Percentiles rank a stretch among this genome's conserved stretches.
phyloP scores from a whole-genome alignment of 2,797 vertebrate genomes.

The Rhinella marina region DNA sequence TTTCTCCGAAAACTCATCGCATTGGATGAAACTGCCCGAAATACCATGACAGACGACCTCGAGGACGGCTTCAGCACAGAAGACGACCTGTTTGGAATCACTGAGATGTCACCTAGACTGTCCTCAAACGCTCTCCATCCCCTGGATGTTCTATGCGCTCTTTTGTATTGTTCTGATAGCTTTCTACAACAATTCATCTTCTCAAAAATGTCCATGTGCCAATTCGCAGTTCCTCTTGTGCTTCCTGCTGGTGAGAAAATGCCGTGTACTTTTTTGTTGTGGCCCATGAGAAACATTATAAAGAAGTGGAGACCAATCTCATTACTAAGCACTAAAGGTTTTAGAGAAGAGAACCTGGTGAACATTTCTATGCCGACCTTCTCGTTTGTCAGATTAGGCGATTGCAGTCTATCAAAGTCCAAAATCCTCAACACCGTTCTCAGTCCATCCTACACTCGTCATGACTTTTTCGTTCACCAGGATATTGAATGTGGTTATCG shows the following conservation, averaged over 20 bases:
- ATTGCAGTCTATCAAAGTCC: constrained; percentile 79
- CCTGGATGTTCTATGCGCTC: constrained; percentile 79
- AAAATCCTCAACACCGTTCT: constrained; percentile 77
- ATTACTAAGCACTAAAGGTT: constrained; percentile 49
- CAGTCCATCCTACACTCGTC: constrained; percentile 69
- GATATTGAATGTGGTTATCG: constrained; percentile 76
- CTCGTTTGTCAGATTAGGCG: constrained; percentile 70
- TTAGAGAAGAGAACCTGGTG: constrained; percentile 74
- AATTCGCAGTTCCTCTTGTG: constrained; percentile 61
- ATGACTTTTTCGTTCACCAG: constrained; percentile 78
- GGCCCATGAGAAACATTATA: constrained; percentile 75
- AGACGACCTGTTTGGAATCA: neutral
- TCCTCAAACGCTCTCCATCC: constrained; percentile 67
- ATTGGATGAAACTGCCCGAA: constrained; percentile 28
- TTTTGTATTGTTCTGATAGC: constrained; percentile 77
- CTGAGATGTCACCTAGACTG: neutral
- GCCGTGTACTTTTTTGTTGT: constrained; percentile 75
- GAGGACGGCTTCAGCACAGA: neutral
- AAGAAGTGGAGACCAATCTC: constrained; percentile 74
- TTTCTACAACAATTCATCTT: constrained; percentile 75
- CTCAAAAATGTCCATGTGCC: constrained; percentile 32
- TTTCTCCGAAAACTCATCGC: constrained; percentile 33
- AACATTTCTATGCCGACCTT: constrained; percentile 68
- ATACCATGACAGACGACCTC: neutral
- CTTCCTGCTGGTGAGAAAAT: constrained; percentile 72